phyloP scores from a whole-genome alignment of 2,113 vertebrate species.

The Sander lucioperca region DNA sequence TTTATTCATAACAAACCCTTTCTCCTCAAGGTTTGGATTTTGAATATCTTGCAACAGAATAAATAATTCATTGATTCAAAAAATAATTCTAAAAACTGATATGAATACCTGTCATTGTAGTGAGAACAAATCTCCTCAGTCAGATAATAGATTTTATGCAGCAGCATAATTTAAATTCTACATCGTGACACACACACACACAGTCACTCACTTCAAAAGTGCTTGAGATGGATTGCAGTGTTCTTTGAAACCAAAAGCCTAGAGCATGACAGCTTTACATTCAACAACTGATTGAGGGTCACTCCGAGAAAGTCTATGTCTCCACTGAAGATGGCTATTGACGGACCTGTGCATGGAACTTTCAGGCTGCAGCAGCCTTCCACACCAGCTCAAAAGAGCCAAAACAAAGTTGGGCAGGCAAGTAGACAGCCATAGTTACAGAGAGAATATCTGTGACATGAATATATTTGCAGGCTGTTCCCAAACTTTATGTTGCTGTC shows the following conservation, averaged over 20 bases:
- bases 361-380: conserved; percentile 9
- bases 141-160: conserved; percentile 52
- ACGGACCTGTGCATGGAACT: conserved; percentile 41
- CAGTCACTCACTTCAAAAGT: conserved; percentile 41
- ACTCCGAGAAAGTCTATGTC: conserved; percentile 27
- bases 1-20: conserved; percentile 72
- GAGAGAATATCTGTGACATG: conserved; percentile 19
- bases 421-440: conserved; percentile 9
- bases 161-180: conserved; percentile 40
- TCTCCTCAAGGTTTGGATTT: conserved; percentile 69
- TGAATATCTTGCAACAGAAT: conserved; percentile 48
- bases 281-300: conserved; percentile 40
- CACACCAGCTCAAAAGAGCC: conserved; percentile 39
- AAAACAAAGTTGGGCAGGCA: conserved; percentile 36
- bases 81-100: conserved; percentile 10
- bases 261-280: conserved; percentile 35
- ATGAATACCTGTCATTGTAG: conserved; percentile 53
- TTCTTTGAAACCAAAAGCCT: conserved; percentile 46
- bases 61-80: conserved; percentile 71
- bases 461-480: conserved; percentile 20
- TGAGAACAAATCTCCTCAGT: conserved; percentile 55
- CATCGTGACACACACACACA: not conserved
- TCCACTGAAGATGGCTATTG: conserved; percentile 38
- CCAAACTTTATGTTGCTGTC: conserved; percentile 2
- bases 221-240: conserved; percentile 28